Evolutionary conservation across 2,888 invertebrate species (phyloP).

Genomic region (Melieria picta): DNA sequence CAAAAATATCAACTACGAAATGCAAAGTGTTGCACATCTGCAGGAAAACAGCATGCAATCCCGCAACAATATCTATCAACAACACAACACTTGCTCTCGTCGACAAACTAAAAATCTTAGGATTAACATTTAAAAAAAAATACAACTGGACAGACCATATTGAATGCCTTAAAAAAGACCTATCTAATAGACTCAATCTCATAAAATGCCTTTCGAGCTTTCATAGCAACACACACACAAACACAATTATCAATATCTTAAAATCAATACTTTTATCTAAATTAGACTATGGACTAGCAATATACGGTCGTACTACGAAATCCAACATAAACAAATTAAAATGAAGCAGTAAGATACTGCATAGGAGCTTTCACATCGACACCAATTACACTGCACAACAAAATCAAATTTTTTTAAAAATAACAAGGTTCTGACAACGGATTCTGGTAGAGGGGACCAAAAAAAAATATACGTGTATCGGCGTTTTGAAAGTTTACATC

Average conservation of each 20-base stretch:
- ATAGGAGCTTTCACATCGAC: not conserved
- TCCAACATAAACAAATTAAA: conserved; percentile 3
- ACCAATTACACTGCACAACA: no score
- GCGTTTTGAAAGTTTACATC: no score
- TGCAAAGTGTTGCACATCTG: not conserved
- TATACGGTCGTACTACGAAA: conserved; percentile 3
- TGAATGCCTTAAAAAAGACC: not conserved
- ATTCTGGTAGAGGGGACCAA: no score
- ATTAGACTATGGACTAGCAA: conserved; percentile 1
- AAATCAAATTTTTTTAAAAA: no score
- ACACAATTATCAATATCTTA: not conserved
- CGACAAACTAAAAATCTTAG: conserved; percentile 4
- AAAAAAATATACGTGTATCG: no score
- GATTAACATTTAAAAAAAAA: conserved; percentile 3
- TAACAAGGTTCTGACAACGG: no score
- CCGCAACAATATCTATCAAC: not conserved
- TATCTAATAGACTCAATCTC: not conserved
- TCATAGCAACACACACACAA: not conserved
- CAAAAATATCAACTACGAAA: no score
- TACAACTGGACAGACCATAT: not conserved
- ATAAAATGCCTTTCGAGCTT: no score
- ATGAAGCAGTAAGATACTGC: conserved; percentile 2
- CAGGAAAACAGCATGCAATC: not conserved
- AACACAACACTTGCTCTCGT: not conserved
- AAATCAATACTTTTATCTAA: conserved; percentile 9